Conservation (phyloP, 2,113 vertebrate genomes). For the Coregonus clupeaformis region DNA sequence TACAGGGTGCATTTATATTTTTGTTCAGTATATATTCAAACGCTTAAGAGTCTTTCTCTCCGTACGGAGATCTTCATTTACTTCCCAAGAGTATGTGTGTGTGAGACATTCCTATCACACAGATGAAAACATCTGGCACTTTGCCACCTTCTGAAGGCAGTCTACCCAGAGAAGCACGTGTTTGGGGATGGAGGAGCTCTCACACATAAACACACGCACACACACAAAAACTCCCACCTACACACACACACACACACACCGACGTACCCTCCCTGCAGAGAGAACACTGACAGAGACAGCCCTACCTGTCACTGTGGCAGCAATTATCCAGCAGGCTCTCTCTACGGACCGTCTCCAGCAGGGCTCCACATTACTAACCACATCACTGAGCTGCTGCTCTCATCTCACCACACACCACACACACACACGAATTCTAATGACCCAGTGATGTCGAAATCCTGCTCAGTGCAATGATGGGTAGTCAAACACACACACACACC, state of each 20-base stretch:
- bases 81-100: conserved; percentile 24
- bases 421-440: conserved; percentile 47
- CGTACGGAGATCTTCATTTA: conserved; percentile 26
- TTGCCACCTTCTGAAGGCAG: conserved; percentile 54
- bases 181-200: not conserved
- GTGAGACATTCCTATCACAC: conserved; percentile 29
- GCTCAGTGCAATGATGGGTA: conserved; percentile 39
- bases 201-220: not conserved
- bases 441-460: conserved; percentile 60
- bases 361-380: conserved; percentile 69
- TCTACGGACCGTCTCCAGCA: conserved; percentile 68
- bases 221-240: not conserved
- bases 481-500: conserved; percentile 26
- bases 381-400: conserved; percentile 62
- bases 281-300: conserved; percentile 67
- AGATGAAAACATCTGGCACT: conserved; percentile 68
- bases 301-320: conserved; percentile 76
- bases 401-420: conserved; percentile 44
- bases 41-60: conserved; percentile 19
- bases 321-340: conserved; percentile 74
- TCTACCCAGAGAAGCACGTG: conserved; percentile 41
- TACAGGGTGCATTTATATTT: too few relatives aligned
- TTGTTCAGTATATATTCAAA: not conserved
- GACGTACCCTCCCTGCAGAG: conserved; percentile 57
- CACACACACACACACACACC: conserved; percentile 17